Evolutionary conservation across 2,797 vertebrate genomes (phyloP), one percentile per base, ranked within the genome.

Genomic region (Urocyon cinereoargenteus): DNA sequence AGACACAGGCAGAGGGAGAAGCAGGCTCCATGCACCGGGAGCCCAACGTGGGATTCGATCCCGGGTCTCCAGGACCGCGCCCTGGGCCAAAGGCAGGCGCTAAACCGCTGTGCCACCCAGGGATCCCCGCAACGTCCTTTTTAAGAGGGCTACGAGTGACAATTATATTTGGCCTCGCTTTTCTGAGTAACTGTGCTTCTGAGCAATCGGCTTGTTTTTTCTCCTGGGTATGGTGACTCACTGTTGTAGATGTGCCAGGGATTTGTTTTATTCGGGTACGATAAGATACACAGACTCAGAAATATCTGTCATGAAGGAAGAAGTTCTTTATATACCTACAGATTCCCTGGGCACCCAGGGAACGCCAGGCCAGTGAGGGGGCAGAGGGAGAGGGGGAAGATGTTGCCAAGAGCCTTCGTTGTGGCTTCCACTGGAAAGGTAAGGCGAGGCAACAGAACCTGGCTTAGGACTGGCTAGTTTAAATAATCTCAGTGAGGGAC

Each of bases 301-400:
- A 82, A 62, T 18, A 31, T 31, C 53, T n/a, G 26, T 72, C 64
- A 22, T 0, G 2, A 53, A 62, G 26, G 24, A 62, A 15, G 55
- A 40, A 21, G 3, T 88, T 45, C 34, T 49, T 18, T 13, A 2
- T 13, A 2, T 3, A 57, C 1, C 8, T 61, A 49, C 16, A 28
- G 51, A 9, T 79, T 66, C 40, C 26, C 45, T n/a, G 22, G 49
- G 34, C 18, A 8, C 18, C 0, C 5, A 0, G 51, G 51, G 62
- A n/a, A n/a, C 6, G 3, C 51, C 21, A 79, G 51, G 3, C 16
- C 22, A 2, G 62, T 2, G 7, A 57, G 73, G 87, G 2, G 15
- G 45, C 1, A 7, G 24, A 5, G 0, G 14, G 14, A 2, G 19
- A 0, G 0, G 21, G 28, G 0, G 8, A 34, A 2, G 1, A 15